These are phyloP conservation scores for Diglossa brunneiventris DNA, from an alignment of 2,113 vertebrate genomes.

Conservation along the genomic window DNA sequence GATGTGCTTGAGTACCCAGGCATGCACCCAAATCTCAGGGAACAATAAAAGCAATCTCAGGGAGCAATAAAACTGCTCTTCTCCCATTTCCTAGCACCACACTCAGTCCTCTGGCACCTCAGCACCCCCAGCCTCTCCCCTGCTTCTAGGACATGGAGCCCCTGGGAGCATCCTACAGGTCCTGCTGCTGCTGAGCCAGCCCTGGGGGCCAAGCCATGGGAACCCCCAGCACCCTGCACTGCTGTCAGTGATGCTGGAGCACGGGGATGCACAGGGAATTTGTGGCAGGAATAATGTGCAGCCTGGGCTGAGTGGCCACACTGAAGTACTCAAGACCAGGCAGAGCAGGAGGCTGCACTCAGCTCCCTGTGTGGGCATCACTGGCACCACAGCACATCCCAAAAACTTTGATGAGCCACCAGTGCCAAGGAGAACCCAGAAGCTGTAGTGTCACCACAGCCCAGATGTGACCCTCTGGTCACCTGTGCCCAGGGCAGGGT, in stretches of 20 bases:
- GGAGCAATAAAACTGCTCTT: neutral
- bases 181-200: neutral
- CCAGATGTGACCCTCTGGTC: neutral
- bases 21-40: neutral
- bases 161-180: neutral
- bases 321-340: neutral
- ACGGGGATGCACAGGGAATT: neutral
- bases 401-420: rapidly evolving
- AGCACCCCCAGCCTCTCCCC: neutral
- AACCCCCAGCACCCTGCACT: neutral
- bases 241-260: rapidly evolving
- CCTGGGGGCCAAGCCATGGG: rapidly evolving
- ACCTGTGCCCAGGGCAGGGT: neutral
- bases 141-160: neutral
- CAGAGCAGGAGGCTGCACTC: neutral
- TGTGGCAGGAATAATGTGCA: rapidly evolving
- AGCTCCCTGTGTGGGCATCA: neutral
- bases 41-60: neutral
- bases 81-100: neutral
- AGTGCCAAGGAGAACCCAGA: neutral
- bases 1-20: neutral
- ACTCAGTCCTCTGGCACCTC: neutral
- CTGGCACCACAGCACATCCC: rapidly evolving
- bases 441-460: neutral
- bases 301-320: neutral